These are phyloP conservation scores for Scaptomyza caliginosa DNA, from an alignment of 2,888 invertebrate genomes.

Conservation along the genomic window DNA sequence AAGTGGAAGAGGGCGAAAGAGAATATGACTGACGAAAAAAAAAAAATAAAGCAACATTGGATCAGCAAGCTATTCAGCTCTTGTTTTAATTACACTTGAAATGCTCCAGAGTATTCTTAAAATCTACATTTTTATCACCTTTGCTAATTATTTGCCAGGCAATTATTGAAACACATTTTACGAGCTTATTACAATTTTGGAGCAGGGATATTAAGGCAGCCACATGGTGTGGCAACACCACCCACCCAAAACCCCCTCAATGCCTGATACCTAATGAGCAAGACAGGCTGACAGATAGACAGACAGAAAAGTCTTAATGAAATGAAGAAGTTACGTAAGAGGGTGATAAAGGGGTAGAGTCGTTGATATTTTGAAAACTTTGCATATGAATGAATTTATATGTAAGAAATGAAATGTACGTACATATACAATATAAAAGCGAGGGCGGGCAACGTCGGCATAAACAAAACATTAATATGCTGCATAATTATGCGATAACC, in stretches of 20 bases:
- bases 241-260: neutral
- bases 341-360: neutral
- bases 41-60: neutral
- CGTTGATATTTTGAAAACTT: constrained; percentile 51
- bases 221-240: neutral
- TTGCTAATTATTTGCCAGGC: neutral
- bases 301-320: constrained; percentile 27
- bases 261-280: constrained; percentile 49
- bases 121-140: neutral
- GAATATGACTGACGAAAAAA: neutral
- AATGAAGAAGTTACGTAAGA: constrained; percentile 42
- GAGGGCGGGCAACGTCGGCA: constrained; percentile 1
- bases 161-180: constrained; percentile 68
- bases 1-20: neutral
- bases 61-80: neutral
- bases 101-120: neutral
- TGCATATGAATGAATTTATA: constrained; percentile 58
- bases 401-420: neutral
- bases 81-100: too few relatives aligned
- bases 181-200: constrained; percentile 39
- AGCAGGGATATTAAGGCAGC: constrained; percentile 29
- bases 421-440: neutral
- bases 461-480: constrained; percentile 71
- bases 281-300: constrained; percentile 8
- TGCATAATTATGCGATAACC: constrained; percentile 76